Conservation (phyloP, 2,888 invertebrate species). For the Trichogramma dendrolimi region DNA sequence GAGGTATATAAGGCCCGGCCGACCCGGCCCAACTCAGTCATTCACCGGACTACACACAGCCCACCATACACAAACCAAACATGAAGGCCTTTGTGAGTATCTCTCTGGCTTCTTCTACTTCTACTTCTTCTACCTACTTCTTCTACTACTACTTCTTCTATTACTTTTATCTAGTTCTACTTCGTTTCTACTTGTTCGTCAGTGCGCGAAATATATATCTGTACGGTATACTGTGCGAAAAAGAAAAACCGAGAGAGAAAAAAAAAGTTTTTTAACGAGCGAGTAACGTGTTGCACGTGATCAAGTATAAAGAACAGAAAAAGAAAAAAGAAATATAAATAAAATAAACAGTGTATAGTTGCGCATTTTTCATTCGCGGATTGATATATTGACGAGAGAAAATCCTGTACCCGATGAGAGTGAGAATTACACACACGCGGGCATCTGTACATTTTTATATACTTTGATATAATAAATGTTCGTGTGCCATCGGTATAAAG, state of each 20-base stretch:
- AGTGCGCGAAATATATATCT: constrained; percentile 3
- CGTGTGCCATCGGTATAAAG: too few species aligned
- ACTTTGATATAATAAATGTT: too few species aligned
- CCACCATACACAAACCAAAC: constrained; percentile 51
- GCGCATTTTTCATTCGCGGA: too few species aligned
- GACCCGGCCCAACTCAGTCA: constrained; percentile 52
- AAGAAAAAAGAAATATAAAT: neutral
- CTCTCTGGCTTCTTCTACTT: constrained; percentile 22
- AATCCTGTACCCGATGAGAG: too few species aligned
- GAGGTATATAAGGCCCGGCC: constrained; percentile 51
- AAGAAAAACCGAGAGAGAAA: neutral
- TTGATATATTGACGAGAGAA: too few species aligned
- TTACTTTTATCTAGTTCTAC: neutral
- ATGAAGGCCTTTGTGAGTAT: constrained; percentile 54
- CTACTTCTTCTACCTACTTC: neutral
- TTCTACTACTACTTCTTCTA: neutral
- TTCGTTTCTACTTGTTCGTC: neutral
- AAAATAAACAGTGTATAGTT: neutral
- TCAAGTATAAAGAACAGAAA: neutral
- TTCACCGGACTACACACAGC: constrained; percentile 51
- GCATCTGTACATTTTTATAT: too few species aligned
- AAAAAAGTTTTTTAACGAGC: neutral
- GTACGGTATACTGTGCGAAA: constrained; percentile 1
- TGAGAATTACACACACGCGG: too few species aligned
- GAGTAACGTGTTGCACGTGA: neutral